Conservation (phyloP, 2,888 invertebrate genomes). For the Acanthopleura granulata region DNA sequence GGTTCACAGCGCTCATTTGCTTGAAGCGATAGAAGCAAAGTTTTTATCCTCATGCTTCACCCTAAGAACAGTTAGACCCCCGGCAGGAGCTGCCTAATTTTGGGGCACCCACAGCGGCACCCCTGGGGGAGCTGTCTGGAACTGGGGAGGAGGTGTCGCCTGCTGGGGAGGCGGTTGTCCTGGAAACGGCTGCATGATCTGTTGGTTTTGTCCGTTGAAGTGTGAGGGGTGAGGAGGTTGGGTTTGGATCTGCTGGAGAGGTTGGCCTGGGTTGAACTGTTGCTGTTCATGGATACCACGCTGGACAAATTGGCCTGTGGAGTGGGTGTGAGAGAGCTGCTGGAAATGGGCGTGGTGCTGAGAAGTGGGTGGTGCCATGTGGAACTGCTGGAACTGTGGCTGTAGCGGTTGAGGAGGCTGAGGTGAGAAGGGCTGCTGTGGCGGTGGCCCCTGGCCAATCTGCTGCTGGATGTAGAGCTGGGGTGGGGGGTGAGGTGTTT, state of each 20-base stretch:
- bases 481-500: neutral
- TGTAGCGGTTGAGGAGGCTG: neutral
- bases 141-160: neutral
- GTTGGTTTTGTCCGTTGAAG: neutral
- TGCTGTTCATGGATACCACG: neutral
- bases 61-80: too few species aligned
- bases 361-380: neutral
- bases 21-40: too few species aligned
- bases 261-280: neutral
- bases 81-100: neutral
- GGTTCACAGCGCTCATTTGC: too few species aligned
- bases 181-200: slow-evolving; percentile 6
- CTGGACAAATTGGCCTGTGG: neutral
- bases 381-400: slow-evolving; percentile 8
- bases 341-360: neutral
- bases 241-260: neutral
- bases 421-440: neutral
- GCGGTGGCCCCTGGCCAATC: slow-evolving; percentile 1
- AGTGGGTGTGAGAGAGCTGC: neutral
- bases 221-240: neutral
- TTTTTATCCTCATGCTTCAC: too few species aligned
- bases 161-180: neutral
- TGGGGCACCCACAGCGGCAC: slow-evolving; percentile 1
- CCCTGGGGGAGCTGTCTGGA: slow-evolving; percentile 2
- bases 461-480: slow-evolving; percentile 4